Evolutionary conservation across 2,797 vertebrate genomes (phyloP).

Genomic region (Acridotheres tristis): DNA sequence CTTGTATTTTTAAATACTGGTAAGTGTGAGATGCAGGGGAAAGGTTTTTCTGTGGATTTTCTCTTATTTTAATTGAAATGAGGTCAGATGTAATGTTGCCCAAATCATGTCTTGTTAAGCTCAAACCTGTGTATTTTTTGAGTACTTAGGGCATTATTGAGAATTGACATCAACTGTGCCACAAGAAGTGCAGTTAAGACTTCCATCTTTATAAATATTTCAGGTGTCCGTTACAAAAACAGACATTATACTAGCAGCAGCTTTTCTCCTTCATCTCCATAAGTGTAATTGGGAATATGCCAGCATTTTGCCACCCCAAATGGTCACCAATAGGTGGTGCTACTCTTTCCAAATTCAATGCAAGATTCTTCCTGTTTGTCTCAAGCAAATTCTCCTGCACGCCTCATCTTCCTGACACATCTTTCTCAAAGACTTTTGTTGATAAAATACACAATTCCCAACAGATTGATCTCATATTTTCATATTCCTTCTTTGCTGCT

Average conservation of each 20-base stretch:
- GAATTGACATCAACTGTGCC: background rate
- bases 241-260: background rate
- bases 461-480: background rate
- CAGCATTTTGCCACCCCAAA: background rate
- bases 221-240: background rate
- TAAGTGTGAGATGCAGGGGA: background rate
- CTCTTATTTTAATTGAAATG: background rate
- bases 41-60: background rate
- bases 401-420: background rate
- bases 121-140: background rate
- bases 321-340: background rate
- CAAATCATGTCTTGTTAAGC: background rate
- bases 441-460: background rate
- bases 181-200: background rate
- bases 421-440: background rate
- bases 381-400: background rate
- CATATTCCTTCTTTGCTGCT: background rate
- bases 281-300: background rate
- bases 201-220: background rate
- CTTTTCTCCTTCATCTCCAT: background rate
- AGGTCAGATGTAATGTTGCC: background rate
- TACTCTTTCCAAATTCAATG: background rate
- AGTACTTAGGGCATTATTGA: background rate
- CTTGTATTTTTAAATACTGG: background rate
- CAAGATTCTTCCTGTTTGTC: background rate